A percentile compares a stretch with the other conserved stretches of the same genome.
Evolutionary conservation across 2,888 invertebrate species (phyloP).

Genomic region (Napeogenes sylphis): DNA sequence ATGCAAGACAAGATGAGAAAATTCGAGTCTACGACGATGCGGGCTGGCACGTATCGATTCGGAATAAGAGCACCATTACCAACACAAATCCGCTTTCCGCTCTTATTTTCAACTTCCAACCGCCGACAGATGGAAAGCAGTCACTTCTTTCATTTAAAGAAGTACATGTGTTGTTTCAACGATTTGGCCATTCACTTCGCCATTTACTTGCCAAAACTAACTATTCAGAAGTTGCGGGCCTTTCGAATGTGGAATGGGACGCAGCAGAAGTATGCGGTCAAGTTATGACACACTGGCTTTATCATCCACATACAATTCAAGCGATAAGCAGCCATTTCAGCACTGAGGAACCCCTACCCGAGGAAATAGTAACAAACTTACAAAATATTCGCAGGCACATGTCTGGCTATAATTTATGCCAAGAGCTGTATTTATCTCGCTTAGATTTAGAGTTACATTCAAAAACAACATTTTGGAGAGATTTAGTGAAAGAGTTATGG

Average conservation of each 20-base stretch:
- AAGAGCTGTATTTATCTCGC: constrained; percentile 87
- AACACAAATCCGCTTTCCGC: constrained; percentile 85
- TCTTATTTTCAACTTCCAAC: constrained; percentile 89
- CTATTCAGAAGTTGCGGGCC: constrained; percentile 90
- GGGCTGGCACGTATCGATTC: constrained; percentile 88
- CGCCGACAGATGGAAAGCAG: constrained; percentile 80
- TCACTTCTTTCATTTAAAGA: constrained; percentile 86
- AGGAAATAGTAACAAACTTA: constrained; percentile 80
- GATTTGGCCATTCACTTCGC: constrained; percentile 92
- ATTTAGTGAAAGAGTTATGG: constrained; percentile 87
- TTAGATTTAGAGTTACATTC: constrained; percentile 90
- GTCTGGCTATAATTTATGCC: constrained; percentile 87
- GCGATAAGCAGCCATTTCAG: constrained; percentile 86
- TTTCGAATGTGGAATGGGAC: constrained; percentile 96
- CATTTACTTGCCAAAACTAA: constrained; percentile 89
- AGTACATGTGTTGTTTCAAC: constrained; percentile 85
- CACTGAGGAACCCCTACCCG: constrained; percentile 84
- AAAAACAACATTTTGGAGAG: constrained; percentile 88
- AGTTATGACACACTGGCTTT: constrained; percentile 89
- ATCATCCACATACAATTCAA: constrained; percentile 78
- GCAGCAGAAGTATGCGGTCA: constrained; percentile 89
- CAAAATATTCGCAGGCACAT: constrained; percentile 83
- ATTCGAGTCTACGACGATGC: constrained; percentile 77
- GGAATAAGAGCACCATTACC: constrained; percentile 82
- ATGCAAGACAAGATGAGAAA: constrained; percentile 82